Evolutionary conservation across 2,113 vertebrate genomes (phyloP).

Genomic region (Pygoscelis antarcticus): DNA sequence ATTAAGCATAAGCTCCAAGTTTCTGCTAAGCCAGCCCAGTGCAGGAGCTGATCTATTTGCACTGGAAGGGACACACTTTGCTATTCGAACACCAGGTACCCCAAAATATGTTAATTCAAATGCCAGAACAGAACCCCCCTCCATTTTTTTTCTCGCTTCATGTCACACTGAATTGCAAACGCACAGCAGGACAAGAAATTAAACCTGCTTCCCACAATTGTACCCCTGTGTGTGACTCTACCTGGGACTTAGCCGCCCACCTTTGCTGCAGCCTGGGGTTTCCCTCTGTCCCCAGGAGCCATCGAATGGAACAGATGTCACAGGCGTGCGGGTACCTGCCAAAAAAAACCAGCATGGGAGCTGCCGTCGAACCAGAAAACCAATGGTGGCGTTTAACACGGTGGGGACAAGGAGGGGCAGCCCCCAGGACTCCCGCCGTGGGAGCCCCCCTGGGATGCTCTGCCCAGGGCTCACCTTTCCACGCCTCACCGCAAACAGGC

Average conservation of each 20-base stretch:
- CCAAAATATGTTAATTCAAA: not conserved
- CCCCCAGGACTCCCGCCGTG: accelerated
- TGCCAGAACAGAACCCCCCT: not conserved
- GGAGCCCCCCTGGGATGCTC: not conserved
- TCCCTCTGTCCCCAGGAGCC: not conserved
- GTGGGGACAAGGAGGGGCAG: not conserved
- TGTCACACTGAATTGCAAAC: constrained; percentile 23
- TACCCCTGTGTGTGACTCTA: not conserved
- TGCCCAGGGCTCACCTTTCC: not conserved
- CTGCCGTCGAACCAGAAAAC: not conserved
- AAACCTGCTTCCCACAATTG: not conserved
- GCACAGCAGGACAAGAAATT: constrained; percentile 18
- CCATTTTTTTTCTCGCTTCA: not conserved
- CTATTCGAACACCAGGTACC: not conserved
- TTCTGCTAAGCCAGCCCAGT: not conserved
- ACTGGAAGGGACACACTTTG: not conserved
- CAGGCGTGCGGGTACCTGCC: not conserved
- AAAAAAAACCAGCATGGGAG: not conserved
- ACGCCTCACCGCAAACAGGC: not conserved
- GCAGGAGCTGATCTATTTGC: not conserved
- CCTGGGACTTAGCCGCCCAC: not conserved
- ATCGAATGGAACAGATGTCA: not conserved
- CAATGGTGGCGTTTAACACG: accelerated
- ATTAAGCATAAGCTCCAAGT: accelerated
- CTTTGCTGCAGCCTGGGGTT: not conserved